Evolutionary conservation across 2,113 vertebrate species (phyloP), one percentile per base, ranked within the genome.

Genomic region (Myotis davidii): DNA sequence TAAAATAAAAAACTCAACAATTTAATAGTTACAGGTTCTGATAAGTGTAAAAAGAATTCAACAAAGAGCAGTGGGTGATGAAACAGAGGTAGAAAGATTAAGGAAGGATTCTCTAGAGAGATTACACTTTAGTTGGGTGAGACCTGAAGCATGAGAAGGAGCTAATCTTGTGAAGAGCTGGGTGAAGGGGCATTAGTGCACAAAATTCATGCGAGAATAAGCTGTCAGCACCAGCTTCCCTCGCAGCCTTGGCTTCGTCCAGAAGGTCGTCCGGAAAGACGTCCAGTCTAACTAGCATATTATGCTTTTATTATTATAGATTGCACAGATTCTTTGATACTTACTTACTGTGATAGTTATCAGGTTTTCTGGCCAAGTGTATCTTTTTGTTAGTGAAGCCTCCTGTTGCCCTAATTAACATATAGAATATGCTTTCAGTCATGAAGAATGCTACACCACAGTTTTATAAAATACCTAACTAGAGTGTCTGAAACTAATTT

Each of bases 401-500:
- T 91, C 25, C n/a, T 72, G 4, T 69, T 54, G 69, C 12, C 85
- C 5, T 85, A 34, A 1, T 54, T 45, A 78, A 3, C 69, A 61
- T 48, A 11, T 54, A 86, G 17, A 89, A 18, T 69, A 45, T 50
- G 64, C 56, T 89, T 94, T 77, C 18, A 73, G 39, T 48, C 37
- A 59, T 65, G 32, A 90, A 77, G 50, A 78, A 82, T 32, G 21
- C 37, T 73, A 32, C 3, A 14, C 14, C 2, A 42, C 23, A 20
- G 18, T 67, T 76, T 89, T 52, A 84, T 88, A 61, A 50, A 5
- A 4, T 25, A n/a, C 3, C 10, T 78, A 17, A 67, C 10, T 84
- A n/a, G 48, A 76, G 23, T 83, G 59, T 82, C 81, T 89, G 65
- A 97, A 97, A 95, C 14, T 20, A 67, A 79, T 78, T 85, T 64